Conservation (phyloP, 1,140 invertebrate genomes). For the Rhagoletis pomonella region DNA sequence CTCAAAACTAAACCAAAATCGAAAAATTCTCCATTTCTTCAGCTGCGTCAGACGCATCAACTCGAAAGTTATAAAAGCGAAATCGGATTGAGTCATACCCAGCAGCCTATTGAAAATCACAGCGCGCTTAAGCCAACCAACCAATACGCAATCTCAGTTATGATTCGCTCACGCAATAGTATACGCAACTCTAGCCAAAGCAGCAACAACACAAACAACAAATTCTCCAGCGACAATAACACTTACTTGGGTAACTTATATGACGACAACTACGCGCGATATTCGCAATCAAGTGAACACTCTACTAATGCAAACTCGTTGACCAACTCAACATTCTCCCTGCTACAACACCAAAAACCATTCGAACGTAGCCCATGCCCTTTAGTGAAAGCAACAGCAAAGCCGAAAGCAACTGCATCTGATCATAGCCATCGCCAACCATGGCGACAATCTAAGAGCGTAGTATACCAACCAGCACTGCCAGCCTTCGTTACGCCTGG, state of each 20-base stretch:
- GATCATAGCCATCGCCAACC: neutral
- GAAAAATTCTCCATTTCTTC: too few relatives aligned
- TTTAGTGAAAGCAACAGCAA: neutral
- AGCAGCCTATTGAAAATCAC: conserved; percentile 12
- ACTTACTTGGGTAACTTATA: neutral
- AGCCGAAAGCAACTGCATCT: neutral
- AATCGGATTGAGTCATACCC: too few relatives aligned
- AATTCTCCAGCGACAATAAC: conserved; percentile 52
- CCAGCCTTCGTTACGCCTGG: conserved; percentile 53
- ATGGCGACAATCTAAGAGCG: neutral
- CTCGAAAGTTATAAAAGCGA: too few relatives aligned
- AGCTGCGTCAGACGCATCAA: too few relatives aligned
- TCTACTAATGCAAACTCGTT: neutral
- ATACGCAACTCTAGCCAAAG: conserved; percentile 30
- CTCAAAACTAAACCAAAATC: too few relatives aligned
- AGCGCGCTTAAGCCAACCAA: neutral
- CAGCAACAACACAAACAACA: conserved; percentile 48
- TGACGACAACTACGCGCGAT: neutral
- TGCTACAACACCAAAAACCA: conserved; percentile 3
- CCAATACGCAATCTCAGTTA: neutral
- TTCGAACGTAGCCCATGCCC: neutral
- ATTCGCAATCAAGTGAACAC: conserved; percentile 20
- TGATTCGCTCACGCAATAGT: neutral
- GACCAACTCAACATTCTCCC: conserved; percentile 49
- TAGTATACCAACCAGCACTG: neutral